Base-by-base conservation (phyloP, 2,797 vertebrate species). In the Leptodactylus fallax region DNA sequence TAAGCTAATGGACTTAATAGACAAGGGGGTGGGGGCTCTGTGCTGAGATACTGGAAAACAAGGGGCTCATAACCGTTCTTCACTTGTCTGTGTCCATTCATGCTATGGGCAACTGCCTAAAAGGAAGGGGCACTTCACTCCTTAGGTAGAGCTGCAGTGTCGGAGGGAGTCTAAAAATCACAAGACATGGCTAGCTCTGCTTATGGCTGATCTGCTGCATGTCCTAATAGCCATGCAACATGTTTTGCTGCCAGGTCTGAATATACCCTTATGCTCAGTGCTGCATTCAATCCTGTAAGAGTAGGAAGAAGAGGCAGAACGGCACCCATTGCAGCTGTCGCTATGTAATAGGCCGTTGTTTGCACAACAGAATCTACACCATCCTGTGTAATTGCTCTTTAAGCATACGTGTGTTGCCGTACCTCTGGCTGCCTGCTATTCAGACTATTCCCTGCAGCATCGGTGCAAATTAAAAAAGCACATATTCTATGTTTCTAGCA, bases 311-410 rank as follows among this genome's bases (percentile, higher is more conserved):
- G 61, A 51, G 12, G 12, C 51, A 8, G 6, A 53, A 65, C 23
- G 61, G 21, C 11, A 21, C n/a, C 61, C 61, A 23, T 9, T 23
- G 8, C 61, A n/a, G n/a, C n/a, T n/a, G n/a, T n/a, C n/a, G n/a
- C n/a, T n/a, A n/a, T n/a, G 36, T 36, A 2, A 36, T 36, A 36
- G 36, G 36, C 2, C 13, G 9, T 8, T 7, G 12, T 74, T 49
- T 17, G 16, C 27, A 45, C 14, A 3, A 8, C 19, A 21, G 45
- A 12, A 10, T 74, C 71, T 13, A 19, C 21, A 49, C 71, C 47
- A 49, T 74, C 71, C 71, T n/a, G 71, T 74, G 71, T 49, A 74
- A 74, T 51, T 74, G 45, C 71, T 13, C 21, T 74, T 74, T 74
- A 74, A 51, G 47, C 45, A 49, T 74, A 0, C 49, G n/a, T 21